Evolutionary conservation across 2,888 invertebrate genomes (phyloP).

Genomic region (Malthinus flaveolus): DNA sequence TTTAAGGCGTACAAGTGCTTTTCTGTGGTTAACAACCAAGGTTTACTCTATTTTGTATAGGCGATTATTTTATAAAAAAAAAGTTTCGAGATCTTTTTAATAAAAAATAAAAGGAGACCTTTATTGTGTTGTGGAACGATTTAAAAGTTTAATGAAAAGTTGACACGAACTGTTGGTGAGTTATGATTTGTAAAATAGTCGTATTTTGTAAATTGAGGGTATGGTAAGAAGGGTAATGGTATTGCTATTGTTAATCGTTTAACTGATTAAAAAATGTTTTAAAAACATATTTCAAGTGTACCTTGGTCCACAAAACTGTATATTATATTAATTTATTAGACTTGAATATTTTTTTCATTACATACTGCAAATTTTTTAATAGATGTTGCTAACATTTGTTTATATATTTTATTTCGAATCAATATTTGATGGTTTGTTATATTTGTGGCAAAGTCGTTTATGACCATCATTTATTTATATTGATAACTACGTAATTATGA

Average conservation of each 20-base stretch:
- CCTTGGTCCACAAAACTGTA: constrained; percentile 43
- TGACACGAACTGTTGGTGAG: constrained; percentile 38
- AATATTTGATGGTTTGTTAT: constrained; percentile 35
- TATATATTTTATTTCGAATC: constrained; percentile 44
- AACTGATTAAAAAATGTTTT: constrained; percentile 40
- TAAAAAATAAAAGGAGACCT: not conserved
- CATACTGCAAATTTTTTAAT: constrained; percentile 40
- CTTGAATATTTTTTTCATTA: constrained; percentile 36
- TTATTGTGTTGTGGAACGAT: not conserved
- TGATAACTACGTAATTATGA: not conserved
- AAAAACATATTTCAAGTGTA: constrained; percentile 40
- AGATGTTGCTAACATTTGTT: constrained; percentile 44
- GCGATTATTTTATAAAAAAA: constrained; percentile 2
- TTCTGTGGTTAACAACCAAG: constrained; percentile 5
- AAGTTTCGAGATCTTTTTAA: not conserved
- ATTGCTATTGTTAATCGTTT: constrained; percentile 45
- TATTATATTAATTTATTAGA: constrained; percentile 41
- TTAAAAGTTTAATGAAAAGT: constrained; percentile 40
- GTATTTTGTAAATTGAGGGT: constrained; percentile 42
- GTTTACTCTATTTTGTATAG: constrained; percentile 6
- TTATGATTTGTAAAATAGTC: constrained; percentile 42
- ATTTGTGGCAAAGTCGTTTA: constrained; percentile 23
- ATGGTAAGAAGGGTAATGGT: constrained; percentile 43
- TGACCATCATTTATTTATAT: constrained; percentile 3
- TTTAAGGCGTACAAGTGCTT: constrained; percentile 3